Evolutionary conservation across 2,797 vertebrate genomes (phyloP).

Genomic region (Tokudaia tokunoshimensis): DNA sequence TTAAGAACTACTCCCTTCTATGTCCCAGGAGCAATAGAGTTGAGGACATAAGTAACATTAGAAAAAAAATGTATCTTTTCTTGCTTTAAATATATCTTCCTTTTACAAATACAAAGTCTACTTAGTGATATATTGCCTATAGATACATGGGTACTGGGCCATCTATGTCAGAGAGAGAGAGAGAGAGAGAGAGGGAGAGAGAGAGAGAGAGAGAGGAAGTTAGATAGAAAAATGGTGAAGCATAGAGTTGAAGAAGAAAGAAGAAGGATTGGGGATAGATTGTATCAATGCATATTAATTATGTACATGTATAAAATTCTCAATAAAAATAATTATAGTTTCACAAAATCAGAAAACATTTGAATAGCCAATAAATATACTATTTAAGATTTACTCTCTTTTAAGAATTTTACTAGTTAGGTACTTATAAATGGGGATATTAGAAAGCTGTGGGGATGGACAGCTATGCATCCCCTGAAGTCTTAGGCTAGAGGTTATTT

Average conservation of each 20-base stretch:
- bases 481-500: constrained; percentile 68
- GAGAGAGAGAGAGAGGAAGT: background rate
- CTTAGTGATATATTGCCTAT: background rate
- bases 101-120: background rate
- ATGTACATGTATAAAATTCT: background rate
- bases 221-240: background rate
- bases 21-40: background rate
- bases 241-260: background rate
- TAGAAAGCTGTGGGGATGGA: background rate
- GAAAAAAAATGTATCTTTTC: background rate
- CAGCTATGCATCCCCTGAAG: background rate
- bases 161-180: background rate
- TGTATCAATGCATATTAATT: background rate
- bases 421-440: background rate
- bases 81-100: background rate
- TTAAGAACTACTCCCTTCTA: rapidly evolving
- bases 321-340: background rate
- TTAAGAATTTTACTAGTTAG: background rate
- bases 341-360: background rate
- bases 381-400: background rate
- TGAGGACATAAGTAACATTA: background rate
- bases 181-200: background rate
- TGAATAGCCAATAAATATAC: background rate
- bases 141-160: too few species aligned
- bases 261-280: background rate